Conservation (phyloP, 1,140 invertebrate genomes). For the Homalodisca vitripennis region DNA sequence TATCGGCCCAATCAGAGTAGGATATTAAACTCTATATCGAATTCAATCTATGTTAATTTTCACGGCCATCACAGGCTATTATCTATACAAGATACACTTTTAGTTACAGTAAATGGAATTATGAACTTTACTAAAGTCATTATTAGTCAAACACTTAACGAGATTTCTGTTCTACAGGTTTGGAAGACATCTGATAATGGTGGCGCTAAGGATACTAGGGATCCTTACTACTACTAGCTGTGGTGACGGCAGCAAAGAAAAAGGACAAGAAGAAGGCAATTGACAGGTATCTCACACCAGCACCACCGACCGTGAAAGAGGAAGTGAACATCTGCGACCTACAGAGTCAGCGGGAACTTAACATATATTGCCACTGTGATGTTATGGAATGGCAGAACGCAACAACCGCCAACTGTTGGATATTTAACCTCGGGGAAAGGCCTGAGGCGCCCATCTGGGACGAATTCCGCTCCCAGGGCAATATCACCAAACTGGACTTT, state of each 20-base stretch:
- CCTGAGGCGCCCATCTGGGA: conserved; percentile 64
- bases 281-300: not conserved
- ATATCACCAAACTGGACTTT: conserved; percentile 64
- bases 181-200: no score
- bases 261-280: conserved; percentile 14
- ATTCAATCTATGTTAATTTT: no score
- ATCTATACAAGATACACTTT: no score
- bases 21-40: no score
- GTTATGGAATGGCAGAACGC: conserved; percentile 45
- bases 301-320: not conserved
- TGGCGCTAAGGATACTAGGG: no score
- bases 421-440: conserved; percentile 62
- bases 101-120: no score
- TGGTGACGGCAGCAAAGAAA: not conserved
- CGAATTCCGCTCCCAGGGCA: conserved; percentile 65
- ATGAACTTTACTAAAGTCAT: no score
- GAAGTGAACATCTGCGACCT: conserved; percentile 51
- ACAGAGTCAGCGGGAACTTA: conserved; percentile 41
- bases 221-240: not conserved
- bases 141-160: no score
- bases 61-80: no score
- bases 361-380: conserved; percentile 53
- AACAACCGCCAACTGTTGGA: conserved; percentile 57
- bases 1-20: no score
- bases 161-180: no score